Evolutionary conservation across 2,797 vertebrate genomes (phyloP).

Genomic region (Lycodopsis pacificus): DNA sequence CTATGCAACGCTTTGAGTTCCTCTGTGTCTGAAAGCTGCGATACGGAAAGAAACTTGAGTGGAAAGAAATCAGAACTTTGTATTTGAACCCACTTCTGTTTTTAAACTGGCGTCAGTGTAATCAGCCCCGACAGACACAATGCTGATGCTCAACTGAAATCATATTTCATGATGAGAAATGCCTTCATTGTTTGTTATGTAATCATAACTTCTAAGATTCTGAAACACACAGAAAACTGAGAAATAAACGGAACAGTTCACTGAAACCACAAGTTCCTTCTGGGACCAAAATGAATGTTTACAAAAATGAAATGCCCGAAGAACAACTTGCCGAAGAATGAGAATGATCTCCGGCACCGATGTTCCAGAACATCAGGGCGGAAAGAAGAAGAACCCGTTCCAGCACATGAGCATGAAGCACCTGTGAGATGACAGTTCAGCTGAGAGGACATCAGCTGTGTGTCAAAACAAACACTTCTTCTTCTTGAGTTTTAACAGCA

Average conservation of each 20-base stretch:
- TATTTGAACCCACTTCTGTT: background rate
- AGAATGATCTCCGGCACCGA: background rate
- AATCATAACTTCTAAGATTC: background rate
- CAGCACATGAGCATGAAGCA: slow-evolving; percentile 28
- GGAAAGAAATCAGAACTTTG: background rate
- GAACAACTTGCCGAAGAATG: background rate
- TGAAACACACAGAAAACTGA: slow-evolving; percentile 9
- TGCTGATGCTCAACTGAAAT: background rate
- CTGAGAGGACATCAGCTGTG: background rate
- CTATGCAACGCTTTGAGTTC: background rate
- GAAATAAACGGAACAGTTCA: slow-evolving; percentile 13
- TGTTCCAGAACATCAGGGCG: slow-evolving; percentile 3
- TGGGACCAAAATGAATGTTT: slow-evolving; percentile 14
- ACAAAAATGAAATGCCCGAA: slow-evolving; percentile 6
- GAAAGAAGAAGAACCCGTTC: background rate
- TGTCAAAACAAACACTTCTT: slow-evolving; percentile 5
- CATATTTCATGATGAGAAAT: background rate
- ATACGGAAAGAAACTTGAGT: background rate
- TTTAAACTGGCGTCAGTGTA: background rate
- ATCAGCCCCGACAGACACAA: background rate
- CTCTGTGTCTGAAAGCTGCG: background rate
- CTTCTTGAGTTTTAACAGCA: background rate
- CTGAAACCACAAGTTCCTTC: slow-evolving; percentile 9
- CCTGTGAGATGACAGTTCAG: slow-evolving; percentile 6
- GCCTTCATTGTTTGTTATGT: background rate